Conservation (phyloP, 30 jellyfish, hydroid and myxozoan species). For the Morbakka virulenta region DNA sequence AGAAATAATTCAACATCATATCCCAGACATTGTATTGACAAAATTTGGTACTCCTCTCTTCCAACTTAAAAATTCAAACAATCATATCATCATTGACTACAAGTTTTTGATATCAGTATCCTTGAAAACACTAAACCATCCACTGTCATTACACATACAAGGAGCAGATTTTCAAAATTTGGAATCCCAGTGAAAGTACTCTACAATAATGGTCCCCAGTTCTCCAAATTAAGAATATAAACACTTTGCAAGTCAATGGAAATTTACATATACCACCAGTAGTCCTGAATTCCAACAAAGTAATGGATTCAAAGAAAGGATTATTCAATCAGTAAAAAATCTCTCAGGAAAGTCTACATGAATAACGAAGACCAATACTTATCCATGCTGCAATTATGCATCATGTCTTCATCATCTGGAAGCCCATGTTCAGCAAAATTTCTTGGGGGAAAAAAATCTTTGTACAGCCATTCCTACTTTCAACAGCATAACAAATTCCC, state of each 20-base stretch:
- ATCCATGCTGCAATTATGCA: conserved; percentile 14
- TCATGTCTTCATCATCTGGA: conserved; percentile 3
- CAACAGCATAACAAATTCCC: too few relatives aligned
- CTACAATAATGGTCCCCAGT: background rate
- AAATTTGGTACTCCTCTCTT: conserved; percentile 43
- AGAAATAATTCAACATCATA: conserved; percentile 1
- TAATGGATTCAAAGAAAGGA: too few relatives aligned
- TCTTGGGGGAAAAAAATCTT: conserved; percentile 6
- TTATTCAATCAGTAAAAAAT: too few relatives aligned
- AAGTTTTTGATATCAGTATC: conserved; percentile 46
- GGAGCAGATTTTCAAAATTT: conserved; percentile 21
- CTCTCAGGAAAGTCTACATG: background rate
- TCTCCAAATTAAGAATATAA: too few relatives aligned
- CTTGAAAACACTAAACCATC: conserved; percentile 27
- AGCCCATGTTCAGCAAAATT: conserved; percentile 33
- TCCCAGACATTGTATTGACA: too few relatives aligned
- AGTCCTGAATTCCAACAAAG: too few relatives aligned
- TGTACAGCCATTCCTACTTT: conserved; percentile 24
- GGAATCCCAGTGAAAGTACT: conserved; percentile 31
- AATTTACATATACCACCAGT: too few relatives aligned
- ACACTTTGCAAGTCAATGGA: too few relatives aligned
- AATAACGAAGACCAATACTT: conserved; percentile 23
- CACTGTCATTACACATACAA: conserved; percentile 24
- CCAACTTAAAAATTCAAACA: conserved; percentile 26
- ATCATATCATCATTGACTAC: conserved; percentile 29